Percentiles rank a stretch among this genome's conserved stretches.
phyloP scores from a whole-genome alignment of 2,888 invertebrate genomes.

The Steromphala cineraria region DNA sequence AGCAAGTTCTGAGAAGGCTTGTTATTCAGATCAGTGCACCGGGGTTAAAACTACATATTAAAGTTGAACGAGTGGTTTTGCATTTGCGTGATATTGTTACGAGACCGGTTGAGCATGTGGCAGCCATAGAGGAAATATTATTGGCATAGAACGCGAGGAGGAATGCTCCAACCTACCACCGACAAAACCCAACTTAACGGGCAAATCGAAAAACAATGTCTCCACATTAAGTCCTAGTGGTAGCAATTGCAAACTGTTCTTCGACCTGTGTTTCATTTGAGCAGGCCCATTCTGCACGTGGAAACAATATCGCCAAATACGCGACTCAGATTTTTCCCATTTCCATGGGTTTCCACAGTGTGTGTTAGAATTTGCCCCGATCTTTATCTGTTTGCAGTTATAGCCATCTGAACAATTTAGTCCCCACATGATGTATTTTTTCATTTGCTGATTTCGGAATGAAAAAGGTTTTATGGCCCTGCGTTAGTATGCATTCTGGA shows the following conservation, averaged over 20 bases:
- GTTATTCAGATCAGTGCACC: neutral
- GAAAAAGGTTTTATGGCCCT: no score
- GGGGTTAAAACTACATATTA: neutral
- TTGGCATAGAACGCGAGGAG: neutral
- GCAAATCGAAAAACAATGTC: constrained; percentile 12
- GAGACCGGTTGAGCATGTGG: neutral
- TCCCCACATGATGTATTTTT: neutral
- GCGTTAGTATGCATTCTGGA: no score
- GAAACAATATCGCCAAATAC: neutral
- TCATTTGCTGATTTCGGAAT: no score
- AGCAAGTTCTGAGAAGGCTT: no score
- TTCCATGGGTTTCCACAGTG: neutral
- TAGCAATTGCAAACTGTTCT: neutral
- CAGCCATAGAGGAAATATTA: neutral
- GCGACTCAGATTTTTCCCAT: neutral
- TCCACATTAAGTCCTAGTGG: neutral
- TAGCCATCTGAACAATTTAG: constrained; percentile 8
- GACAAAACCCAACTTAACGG: neutral
- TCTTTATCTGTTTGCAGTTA: neutral
- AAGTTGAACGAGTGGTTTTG: neutral
- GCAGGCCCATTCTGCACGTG: neutral
- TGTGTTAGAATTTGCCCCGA: constrained; percentile 1
- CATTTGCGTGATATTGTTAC: neutral
- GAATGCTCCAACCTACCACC: constrained; percentile 1
- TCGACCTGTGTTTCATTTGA: neutral